Evolutionary conservation across 2,113 vertebrate genomes (phyloP).

Genomic region (Rhynchomys soricoides): DNA sequence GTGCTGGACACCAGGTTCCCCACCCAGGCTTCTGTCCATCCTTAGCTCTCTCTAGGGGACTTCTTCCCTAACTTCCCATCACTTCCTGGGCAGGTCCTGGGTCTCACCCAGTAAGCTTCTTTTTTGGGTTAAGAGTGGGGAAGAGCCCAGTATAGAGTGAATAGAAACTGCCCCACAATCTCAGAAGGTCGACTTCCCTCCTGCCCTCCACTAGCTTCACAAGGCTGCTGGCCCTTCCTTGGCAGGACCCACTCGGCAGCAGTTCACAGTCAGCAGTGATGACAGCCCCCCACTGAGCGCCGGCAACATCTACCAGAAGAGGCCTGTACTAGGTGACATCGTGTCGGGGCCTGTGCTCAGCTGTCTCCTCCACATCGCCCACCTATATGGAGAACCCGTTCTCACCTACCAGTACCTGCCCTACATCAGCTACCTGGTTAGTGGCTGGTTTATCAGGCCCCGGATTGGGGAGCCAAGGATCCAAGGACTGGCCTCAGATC

Average conservation of each 20-base stretch:
- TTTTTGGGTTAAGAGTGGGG: neutral
- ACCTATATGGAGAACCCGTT: slow-evolving; percentile 97
- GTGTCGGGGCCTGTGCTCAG: slow-evolving; percentile 94
- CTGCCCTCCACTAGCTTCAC: neutral
- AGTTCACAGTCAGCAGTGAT: slow-evolving; percentile 88
- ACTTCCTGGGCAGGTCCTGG: neutral
- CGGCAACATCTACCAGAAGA: slow-evolving; percentile 94
- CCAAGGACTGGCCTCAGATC: neutral
- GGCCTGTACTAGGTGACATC: slow-evolving; percentile 92
- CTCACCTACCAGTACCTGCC: slow-evolving; percentile 98
- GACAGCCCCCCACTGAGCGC: slow-evolving; percentile 87
- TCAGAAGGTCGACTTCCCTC: neutral
- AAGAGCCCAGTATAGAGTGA: neutral
- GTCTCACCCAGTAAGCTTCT: neutral
- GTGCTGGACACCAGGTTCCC: neutral
- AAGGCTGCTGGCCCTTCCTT: neutral
- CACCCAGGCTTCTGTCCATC: neutral
- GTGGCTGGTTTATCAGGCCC: slow-evolving; percentile 17
- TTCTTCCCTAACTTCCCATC: neutral
- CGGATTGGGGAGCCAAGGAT: neutral
- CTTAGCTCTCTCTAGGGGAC: neutral
- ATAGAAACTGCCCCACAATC: neutral
- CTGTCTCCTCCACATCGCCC: slow-evolving; percentile 94
- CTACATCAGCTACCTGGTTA: slow-evolving; percentile 97
- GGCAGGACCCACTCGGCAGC: slow-evolving; percentile 93